Base-by-base conservation (phyloP, 2,888 invertebrate species). In the Polydesmus complanatus region DNA sequence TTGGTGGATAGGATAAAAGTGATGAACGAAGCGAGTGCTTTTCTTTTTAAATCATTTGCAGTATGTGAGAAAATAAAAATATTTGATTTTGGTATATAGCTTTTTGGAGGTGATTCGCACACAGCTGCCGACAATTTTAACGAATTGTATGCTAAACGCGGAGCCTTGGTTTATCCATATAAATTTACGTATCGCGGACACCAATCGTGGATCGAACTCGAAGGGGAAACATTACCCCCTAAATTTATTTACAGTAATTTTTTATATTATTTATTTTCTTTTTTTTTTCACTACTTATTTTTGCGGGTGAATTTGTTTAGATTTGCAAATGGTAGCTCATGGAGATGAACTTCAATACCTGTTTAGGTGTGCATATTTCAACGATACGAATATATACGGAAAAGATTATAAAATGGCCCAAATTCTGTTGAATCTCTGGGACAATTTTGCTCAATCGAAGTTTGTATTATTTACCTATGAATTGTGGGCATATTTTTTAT, bases 331-430 rank as follows among this genome's bases (percentile, higher is more conserved):
- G 1, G 56, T 56, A 14, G 23, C 11, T 3, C 56, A 56, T 23
- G 47, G 22, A 2, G 56, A 56, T 23, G 56, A 56, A 8, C 49
- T 49, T 2, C 56, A 56, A 21, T 56, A 56, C 18, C 19, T 56
- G 14, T 56, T 19, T 18, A 1, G 23, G 18, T 47, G 56, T 56
- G 14, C 8, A n/a, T 37, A 37, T 14, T 37, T 37, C 14, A 14
- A 5, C 5, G 14, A 37, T 14, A 37, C 8, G 14, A 37, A 37
- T 8, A 8, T 37, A 37, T 5, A 5, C 14, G 14, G 14, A 37
- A 14, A 37, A 37, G 37, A 37, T 14, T 14, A 37, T 8, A 37
- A 37, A 37, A 8, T 37, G 5, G 37, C 51, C n/a, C 11, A 51
- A 8, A 8, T 14, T 11, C 8, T 51, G 51, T 8, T 51, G 8